These are phyloP conservation scores for Ormyrus thymus DNA, from an alignment of 2,888 invertebrate species.

Conservation along the genomic window DNA sequence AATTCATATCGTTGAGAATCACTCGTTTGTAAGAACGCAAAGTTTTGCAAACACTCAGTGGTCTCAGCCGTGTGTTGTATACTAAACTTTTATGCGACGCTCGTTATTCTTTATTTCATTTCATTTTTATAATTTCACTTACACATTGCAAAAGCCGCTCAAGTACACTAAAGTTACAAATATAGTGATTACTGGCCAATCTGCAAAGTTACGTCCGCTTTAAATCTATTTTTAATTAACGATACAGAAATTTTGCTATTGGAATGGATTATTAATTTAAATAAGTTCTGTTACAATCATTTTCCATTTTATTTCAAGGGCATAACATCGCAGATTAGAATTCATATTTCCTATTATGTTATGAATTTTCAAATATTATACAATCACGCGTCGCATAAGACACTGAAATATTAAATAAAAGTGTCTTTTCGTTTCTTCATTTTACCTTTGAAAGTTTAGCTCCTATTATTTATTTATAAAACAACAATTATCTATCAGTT, in stretches of 20 bases:
- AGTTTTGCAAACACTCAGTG: slow-evolving; percentile 40
- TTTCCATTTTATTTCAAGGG: slow-evolving; percentile 47
- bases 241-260: slow-evolving; percentile 7
- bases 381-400: slow-evolving; percentile 67
- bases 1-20: slow-evolving; percentile 36
- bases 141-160: slow-evolving; percentile 65
- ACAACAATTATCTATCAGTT: no score
- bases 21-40: slow-evolving; percentile 3
- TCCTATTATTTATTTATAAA: no score
- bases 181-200: slow-evolving; percentile 45
- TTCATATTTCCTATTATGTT: slow-evolving; percentile 58
- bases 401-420: slow-evolving; percentile 66
- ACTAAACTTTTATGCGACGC: slow-evolving; percentile 27
- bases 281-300: slow-evolving; percentile 40
- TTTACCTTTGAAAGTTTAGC: not conserved
- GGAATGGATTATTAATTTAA: slow-evolving; percentile 24
- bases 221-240: slow-evolving; percentile 20
- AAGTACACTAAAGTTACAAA: slow-evolving; percentile 62
- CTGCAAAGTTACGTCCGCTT: slow-evolving; percentile 36
- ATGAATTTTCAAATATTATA: slow-evolving; percentile 62
- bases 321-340: slow-evolving; percentile 59
- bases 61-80: slow-evolving; percentile 22
- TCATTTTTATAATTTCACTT: slow-evolving; percentile 48
- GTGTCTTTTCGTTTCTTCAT: slow-evolving; percentile 43
- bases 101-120: slow-evolving; percentile 15